Percentiles rank a stretch among this genome's conserved stretches.
These are phyloP conservation scores for Narcine bancroftii DNA, from an alignment of 2,113 vertebrate genomes.

Conservation along the genomic window DNA sequence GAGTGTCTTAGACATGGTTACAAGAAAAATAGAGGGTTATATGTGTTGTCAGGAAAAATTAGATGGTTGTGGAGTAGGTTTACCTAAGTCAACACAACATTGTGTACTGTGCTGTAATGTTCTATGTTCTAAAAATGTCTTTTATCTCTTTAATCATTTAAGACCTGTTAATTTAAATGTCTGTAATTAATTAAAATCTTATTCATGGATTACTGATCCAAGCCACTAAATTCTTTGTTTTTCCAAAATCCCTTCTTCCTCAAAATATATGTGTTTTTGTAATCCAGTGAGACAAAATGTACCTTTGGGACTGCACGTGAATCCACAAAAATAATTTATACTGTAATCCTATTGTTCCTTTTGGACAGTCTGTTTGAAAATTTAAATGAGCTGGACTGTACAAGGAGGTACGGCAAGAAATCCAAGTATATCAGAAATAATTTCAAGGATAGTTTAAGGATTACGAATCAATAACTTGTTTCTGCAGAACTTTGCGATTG, in stretches of 20 bases:
- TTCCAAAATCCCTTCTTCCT: not conserved
- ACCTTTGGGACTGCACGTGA: constrained; percentile 49
- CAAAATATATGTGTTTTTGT: not conserved
- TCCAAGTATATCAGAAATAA: no score
- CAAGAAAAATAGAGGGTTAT: no score
- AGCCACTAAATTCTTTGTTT: not conserved
- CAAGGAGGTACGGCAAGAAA: no score
- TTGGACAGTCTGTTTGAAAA: constrained; percentile 56
- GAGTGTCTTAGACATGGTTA: no score
- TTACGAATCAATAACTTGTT: no score
- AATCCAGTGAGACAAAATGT: not conserved
- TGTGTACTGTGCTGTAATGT: no score
- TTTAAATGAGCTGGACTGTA: no score
- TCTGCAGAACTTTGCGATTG: no score
- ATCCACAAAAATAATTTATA: constrained; percentile 53
- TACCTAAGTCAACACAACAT: no score
- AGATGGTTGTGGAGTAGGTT: no score
- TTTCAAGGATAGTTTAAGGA: no score
- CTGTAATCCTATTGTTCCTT: constrained; percentile 57
- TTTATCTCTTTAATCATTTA: not conserved
- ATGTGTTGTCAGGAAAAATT: no score
- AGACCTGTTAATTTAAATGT: not conserved
- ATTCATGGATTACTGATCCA: not conserved
- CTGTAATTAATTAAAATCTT: not conserved
- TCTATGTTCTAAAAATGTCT: not conserved